These are phyloP conservation scores for Drosophila rufa DNA, from an alignment of 1,140 invertebrate genomes.

Conservation along the genomic window DNA sequence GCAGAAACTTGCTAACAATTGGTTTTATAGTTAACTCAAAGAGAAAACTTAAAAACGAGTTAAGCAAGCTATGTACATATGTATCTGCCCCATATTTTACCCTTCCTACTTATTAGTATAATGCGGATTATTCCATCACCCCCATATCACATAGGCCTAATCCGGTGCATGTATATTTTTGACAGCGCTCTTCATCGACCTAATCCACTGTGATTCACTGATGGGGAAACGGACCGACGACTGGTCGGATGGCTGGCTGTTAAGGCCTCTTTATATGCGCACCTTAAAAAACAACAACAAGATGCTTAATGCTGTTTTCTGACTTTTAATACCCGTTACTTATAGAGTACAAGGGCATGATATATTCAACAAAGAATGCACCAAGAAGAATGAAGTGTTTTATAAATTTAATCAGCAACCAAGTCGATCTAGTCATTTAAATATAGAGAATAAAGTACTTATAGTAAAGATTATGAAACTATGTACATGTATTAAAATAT, in stretches of 20 bases:
- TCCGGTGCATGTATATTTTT: constrained; percentile 27
- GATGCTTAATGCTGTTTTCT: constrained; percentile 70
- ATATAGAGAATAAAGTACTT: background rate
- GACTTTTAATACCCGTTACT: constrained; percentile 18
- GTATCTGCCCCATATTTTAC: background rate
- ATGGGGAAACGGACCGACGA: constrained; percentile 36
- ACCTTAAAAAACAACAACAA: constrained; percentile 76
- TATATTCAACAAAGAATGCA: no score
- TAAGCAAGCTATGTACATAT: background rate
- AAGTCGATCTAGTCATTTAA: background rate
- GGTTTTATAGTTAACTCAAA: background rate
- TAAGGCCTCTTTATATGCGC: constrained; percentile 79
- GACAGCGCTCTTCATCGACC: constrained; percentile 27
- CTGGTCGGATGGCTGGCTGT: constrained; percentile 51
- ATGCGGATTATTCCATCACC: constrained; percentile 3
- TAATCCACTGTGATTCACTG: constrained; percentile 54
- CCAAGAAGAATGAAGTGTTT: background rate
- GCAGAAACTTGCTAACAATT: no score
- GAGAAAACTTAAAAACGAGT: background rate
- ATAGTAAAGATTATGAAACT: background rate
- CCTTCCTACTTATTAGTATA: background rate
- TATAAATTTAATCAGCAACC: background rate
- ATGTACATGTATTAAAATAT: no score
- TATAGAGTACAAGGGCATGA: background rate
- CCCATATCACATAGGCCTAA: constrained; percentile 24